A percentile compares a stretch with the other conserved stretches of the same genome.
Conservation (phyloP, 2,888 invertebrate genomes). For the Philopedon plagiatum region DNA sequence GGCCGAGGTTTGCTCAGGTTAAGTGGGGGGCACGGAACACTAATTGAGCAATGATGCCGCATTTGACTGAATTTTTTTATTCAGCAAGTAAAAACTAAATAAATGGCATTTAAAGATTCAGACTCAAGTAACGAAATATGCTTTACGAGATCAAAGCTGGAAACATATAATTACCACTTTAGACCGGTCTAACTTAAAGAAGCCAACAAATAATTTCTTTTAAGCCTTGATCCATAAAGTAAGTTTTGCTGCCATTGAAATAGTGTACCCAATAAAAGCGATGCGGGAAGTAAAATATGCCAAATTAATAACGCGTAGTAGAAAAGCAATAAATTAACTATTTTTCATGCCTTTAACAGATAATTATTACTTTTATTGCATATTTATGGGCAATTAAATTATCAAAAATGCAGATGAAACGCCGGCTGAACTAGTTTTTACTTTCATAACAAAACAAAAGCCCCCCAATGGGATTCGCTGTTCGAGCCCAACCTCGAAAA, state of each 20-base stretch:
- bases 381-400: constrained; percentile 34
- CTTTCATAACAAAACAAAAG: constrained; percentile 39
- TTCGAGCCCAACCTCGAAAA: constrained; percentile 33
- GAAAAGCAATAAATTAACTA: constrained; percentile 15
- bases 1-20: too few relatives aligned
- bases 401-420: constrained; percentile 40
- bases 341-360: constrained; percentile 16
- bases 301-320: constrained; percentile 14
- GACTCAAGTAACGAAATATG: too few relatives aligned
- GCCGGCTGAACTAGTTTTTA: constrained; percentile 40
- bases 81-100: too few relatives aligned
- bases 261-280: neutral
- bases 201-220: neutral
- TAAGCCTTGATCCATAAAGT: neutral
- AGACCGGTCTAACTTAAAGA: too few relatives aligned
- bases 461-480: constrained; percentile 15
- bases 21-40: too few relatives aligned
- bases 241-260: constrained; percentile 4
- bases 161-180: too few relatives aligned
- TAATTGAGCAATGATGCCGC: too few relatives aligned
- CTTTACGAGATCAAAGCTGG: too few relatives aligned
- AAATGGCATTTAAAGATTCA: too few relatives aligned
- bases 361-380: constrained; percentile 32
- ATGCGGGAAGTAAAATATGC: constrained; percentile 19
- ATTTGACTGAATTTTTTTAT: too few relatives aligned